Evolutionary conservation across 2,113 vertebrate genomes (phyloP).

Genomic region (Dasyornis broadbenti): DNA sequence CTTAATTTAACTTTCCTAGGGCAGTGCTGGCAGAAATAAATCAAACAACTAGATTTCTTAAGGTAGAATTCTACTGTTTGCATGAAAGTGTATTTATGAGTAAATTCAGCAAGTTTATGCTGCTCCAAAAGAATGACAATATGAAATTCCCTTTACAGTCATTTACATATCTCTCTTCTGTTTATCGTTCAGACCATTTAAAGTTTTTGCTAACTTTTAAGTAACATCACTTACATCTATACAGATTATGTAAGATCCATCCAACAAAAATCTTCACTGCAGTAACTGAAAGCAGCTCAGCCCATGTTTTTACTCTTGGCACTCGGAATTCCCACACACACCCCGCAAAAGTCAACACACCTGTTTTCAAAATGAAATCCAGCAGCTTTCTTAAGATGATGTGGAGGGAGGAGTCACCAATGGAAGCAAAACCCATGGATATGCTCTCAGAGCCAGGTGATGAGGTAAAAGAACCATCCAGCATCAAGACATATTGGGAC

Average conservation of each 20-base stretch:
- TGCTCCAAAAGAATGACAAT: background rate
- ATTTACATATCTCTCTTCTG: background rate
- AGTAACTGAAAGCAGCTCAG: background rate
- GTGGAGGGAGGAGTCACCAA: conserved; percentile 94
- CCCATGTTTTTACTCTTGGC: background rate
- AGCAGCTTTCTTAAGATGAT: conserved; percentile 93
- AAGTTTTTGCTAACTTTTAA: background rate
- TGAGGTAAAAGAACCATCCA: conserved; percentile 64
- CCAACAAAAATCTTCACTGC: background rate
- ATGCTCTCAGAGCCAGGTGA: conserved; percentile 70
- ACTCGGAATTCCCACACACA: background rate
- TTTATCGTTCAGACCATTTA: background rate
- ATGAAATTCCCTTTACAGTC: background rate
- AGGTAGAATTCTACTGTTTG: background rate
- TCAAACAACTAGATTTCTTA: background rate
- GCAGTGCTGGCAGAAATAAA: background rate
- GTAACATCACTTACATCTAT: background rate
- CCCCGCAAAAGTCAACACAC: conserved; percentile 58
- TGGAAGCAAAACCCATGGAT: conserved; percentile 84
- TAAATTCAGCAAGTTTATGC: background rate
- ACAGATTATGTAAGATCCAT: background rate
- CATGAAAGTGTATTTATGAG: background rate
- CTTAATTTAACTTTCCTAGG: background rate
- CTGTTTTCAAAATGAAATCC: conserved; percentile 96
- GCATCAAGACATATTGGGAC: conserved; percentile 57